Evolutionary conservation across 2,888 invertebrate species (phyloP).

Genomic region (Ceriagrion tenellum): DNA sequence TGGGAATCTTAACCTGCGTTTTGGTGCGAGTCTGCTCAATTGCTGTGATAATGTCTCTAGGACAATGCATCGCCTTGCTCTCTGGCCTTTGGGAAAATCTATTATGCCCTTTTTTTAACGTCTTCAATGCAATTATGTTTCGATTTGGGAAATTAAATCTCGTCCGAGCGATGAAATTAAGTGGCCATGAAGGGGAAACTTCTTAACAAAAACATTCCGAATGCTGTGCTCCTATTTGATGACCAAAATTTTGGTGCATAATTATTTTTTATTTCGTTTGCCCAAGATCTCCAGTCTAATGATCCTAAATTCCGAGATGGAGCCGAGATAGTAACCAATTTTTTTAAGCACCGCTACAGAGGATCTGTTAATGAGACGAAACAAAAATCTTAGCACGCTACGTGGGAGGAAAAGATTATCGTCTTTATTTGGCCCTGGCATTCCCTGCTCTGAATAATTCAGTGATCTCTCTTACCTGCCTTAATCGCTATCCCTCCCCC

Average conservation of each 20-base stretch:
- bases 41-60: no score
- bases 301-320: not conserved
- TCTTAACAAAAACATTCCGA: not conserved
- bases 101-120: not conserved
- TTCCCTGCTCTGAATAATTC: constrained; percentile 25
- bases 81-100: not conserved
- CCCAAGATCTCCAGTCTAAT: not conserved
- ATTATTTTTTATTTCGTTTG: not conserved
- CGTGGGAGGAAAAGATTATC: not conserved
- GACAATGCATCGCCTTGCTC: not conserved
- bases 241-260: not conserved
- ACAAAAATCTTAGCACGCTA: not conserved
- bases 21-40: not conserved
- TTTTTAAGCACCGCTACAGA: not conserved
- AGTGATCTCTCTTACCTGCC: not conserved
- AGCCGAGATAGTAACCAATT: not conserved
- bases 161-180: not conserved
- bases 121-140: not conserved
- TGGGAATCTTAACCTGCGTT: not conserved
- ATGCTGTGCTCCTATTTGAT: not conserved
- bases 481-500: not conserved
- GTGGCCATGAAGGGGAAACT: not conserved
- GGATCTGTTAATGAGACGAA: constrained; percentile 1
- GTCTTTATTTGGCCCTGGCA: not conserved
- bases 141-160: not conserved